Conservation (phyloP, 2,888 invertebrate species). For the Parasteatoda lunata region DNA sequence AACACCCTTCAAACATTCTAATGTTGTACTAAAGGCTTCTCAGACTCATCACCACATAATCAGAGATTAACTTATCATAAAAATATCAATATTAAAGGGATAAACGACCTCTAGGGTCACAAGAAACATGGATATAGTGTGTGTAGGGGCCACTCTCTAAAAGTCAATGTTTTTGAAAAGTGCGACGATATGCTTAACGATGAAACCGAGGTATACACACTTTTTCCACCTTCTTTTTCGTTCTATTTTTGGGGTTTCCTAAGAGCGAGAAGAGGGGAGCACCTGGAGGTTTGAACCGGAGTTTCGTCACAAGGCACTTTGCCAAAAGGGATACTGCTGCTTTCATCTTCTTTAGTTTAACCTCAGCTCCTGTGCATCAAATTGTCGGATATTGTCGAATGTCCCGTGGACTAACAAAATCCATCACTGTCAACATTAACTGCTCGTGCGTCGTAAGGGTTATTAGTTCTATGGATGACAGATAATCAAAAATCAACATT, state of each 20-base stretch:
- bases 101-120: background rate
- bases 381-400: conserved; percentile 5
- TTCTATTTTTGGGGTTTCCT: conserved; percentile 35
- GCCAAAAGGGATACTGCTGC: conserved; percentile 26
- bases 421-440: background rate
- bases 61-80: too few relatives aligned
- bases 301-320: conserved; percentile 43
- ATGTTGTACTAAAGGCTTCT: too few relatives aligned
- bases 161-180: conserved; percentile 1
- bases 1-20: too few relatives aligned
- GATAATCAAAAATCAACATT: too few relatives aligned
- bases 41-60: too few relatives aligned
- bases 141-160: background rate
- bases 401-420: background rate
- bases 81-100: background rate
- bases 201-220: background rate
- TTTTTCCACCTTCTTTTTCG: background rate
- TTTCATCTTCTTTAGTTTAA: conserved; percentile 26
- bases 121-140: background rate
- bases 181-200: conserved; percentile 8
- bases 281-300: conserved; percentile 2
- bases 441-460: too few relatives aligned
- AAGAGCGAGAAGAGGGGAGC: background rate
- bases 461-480: too few relatives aligned
- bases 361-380: conserved; percentile 33